Percentiles rank a stretch among this genome's conserved stretches.
phyloP scores from a whole-genome alignment of 2,797 vertebrate genomes.

The Acropternis orthonyx region DNA sequence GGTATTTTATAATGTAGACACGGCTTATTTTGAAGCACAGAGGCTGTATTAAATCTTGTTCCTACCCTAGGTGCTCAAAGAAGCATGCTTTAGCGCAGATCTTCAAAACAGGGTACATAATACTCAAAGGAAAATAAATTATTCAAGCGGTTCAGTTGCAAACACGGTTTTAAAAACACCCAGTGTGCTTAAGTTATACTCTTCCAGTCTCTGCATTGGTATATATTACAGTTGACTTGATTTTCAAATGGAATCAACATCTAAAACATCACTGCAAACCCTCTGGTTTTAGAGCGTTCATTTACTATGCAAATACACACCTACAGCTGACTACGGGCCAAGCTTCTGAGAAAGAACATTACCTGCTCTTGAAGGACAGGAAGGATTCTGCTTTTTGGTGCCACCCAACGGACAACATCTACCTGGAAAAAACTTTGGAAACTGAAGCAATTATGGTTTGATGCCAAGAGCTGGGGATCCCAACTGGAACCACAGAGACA shows the following conservation, averaged over 20 bases:
- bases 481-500: neutral
- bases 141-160: neutral
- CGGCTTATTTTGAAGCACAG: neutral
- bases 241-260: neutral
- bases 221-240: neutral
- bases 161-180: neutral
- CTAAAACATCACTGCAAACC: neutral
- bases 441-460: neutral
- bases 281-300: neutral
- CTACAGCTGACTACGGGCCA: fast-evolving
- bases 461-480: neutral
- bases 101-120: neutral
- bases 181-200: neutral
- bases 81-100: neutral
- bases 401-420: neutral
- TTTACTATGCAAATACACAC: neutral
- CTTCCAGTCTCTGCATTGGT: neutral
- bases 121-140: neutral
- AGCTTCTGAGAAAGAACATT: neutral
- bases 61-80: neutral
- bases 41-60: neutral
- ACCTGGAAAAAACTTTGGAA: neutral
- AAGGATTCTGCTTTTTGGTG: neutral
- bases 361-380: neutral
- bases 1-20: neutral